A percentile compares a stretch with the other conserved stretches of the same genome.
These are phyloP conservation scores for Taphrorychus bicolor DNA, from an alignment of 2,888 invertebrate species.

Conservation along the genomic window DNA sequence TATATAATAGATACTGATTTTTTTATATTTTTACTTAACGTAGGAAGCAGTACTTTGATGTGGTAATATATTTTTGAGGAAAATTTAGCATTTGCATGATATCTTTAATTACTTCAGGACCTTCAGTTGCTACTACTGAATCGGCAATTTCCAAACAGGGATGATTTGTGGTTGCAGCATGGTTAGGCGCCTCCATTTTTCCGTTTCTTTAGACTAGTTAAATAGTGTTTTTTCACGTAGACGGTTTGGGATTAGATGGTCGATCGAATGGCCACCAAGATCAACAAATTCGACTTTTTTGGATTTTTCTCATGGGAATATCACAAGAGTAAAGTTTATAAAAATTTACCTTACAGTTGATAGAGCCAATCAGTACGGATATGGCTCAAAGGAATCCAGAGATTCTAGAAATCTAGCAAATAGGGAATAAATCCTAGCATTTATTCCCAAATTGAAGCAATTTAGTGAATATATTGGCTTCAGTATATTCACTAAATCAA, in stretches of 20 bases:
- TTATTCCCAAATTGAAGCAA: no score
- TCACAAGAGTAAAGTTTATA: not conserved
- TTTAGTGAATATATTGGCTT: no score
- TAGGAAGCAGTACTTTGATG: no score
- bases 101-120: not conserved
- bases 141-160: not conserved
- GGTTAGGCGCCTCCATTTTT: not conserved
- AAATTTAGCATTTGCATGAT: not conserved
- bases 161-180: not conserved
- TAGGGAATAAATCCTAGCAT: no score
- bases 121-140: not conserved
- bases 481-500: no score
- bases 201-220: not conserved
- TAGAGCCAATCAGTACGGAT: no score
- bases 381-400: no score
- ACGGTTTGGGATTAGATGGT: not conserved
- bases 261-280: not conserved
- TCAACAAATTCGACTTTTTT: not conserved
- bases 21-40: no score
- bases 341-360: not conserved
- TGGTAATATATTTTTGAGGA: not conserved
- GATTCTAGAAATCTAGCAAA: no score
- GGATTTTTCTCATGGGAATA: not conserved
- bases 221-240: not conserved
- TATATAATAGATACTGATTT: no score